phyloP scores from a whole-genome alignment of 2,888 invertebrate species.

The Elegia similella region DNA sequence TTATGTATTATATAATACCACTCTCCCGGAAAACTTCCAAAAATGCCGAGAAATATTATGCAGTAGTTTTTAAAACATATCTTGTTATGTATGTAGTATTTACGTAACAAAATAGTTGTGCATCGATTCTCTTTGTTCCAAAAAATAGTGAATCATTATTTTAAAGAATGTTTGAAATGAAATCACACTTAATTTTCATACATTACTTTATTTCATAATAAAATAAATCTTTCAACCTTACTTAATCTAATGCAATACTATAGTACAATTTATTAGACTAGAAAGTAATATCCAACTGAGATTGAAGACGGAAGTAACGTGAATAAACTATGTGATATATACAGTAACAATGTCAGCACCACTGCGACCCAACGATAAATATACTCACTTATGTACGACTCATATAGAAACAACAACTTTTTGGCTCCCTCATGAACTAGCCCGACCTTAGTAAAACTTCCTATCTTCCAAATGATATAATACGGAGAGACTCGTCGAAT shows the following conservation, averaged over 20 bases:
- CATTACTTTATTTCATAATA: slow-evolving; percentile 31
- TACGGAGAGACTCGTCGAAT: not conserved
- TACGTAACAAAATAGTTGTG: too few relatives aligned
- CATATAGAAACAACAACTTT: not conserved
- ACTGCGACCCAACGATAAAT: slow-evolving; percentile 48
- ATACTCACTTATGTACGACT: not conserved
- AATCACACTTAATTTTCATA: slow-evolving; percentile 21
- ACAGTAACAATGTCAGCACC: slow-evolving; percentile 49
- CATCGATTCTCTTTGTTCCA: too few relatives aligned
- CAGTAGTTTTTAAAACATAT: too few relatives aligned
- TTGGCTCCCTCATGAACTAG: not conserved
- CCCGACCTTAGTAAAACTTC: not conserved
- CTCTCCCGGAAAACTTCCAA: too few relatives aligned
- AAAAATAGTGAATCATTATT: too few relatives aligned
- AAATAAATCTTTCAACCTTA: slow-evolving; percentile 57
- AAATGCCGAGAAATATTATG: too few relatives aligned
- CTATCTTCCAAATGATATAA: not conserved
- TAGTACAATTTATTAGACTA: slow-evolving; percentile 71
- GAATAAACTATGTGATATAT: slow-evolving; percentile 20
- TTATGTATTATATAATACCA: too few relatives aligned
- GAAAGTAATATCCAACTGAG: slow-evolving; percentile 70
- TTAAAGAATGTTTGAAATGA: too few relatives aligned
- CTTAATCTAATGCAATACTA: slow-evolving; percentile 36
- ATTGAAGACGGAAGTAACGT: slow-evolving; percentile 33
- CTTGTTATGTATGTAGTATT: too few relatives aligned